Base-by-base conservation (phyloP, 2,888 invertebrate genomes). In the Amphipyra tragopoginis region DNA sequence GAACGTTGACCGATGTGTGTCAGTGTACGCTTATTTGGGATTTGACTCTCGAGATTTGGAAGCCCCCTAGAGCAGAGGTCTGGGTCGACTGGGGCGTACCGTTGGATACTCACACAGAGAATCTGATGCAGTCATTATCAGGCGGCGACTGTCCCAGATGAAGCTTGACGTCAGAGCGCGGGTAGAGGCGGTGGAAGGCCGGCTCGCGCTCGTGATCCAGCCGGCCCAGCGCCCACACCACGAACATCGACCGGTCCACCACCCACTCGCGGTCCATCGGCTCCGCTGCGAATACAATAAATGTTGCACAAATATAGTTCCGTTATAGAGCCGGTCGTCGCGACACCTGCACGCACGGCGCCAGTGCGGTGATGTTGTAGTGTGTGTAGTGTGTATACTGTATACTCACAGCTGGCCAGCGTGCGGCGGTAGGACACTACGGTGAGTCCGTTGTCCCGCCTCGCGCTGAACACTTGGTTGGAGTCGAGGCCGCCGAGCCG, bases 271-370 rank as follows among this genome's bases (percentile, higher is more conserved):
- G 97, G 84, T 98, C 98, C 34, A 97, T 96, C 59, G 93, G 77
- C 92, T 98, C 98, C 80, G 97, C 98, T 97, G 85, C 29, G 7
- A 2, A 5, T 21, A 21, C 21, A 21, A n/a, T n/a, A n/a, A n/a
- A n/a, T n/a, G n/a, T n/a, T n/a, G n/a, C n/a, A n/a, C n/a, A n/a
- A n/a, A n/a, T n/a, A n/a, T n/a, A n/a, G n/a, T n/a, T n/a, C n/a
- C n/a, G n/a, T n/a, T n/a, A n/a, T n/a, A n/a, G 2, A 98, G 96
- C n/a, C 96, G 90, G 62, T 96, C 96, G 89, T 98, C 98, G 72
- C 96, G 96, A 79, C 98, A 98, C 98, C 90, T 97, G 97, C 45
- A 97, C 97, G 84, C 98, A 98, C 96, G 97, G 87, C 29, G 98
- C 97, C 77, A 96, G 91, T 0, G 97, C 98, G 6, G 98, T 97